Evolutionary conservation across 2,797 vertebrate species (phyloP), one percentile per base, ranked within the genome.

Genomic region (Saxicola maurus): DNA sequence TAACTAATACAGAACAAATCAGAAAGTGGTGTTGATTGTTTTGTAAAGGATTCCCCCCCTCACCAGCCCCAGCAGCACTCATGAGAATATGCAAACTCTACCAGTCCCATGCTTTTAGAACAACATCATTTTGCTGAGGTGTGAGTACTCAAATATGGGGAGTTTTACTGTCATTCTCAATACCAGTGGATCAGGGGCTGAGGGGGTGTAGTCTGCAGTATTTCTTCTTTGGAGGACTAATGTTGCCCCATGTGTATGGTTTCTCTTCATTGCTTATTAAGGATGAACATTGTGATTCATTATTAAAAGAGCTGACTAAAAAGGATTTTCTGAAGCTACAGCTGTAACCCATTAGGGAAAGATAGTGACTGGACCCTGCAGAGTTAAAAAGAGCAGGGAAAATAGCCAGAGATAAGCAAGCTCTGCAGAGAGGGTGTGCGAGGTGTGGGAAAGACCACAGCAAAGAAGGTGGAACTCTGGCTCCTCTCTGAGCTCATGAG

Each of bases 221-320:
- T 69, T 78, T 62, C n/a, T 37, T 53, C 80, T 80, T 71, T 71
- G 42, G 18, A 15, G 45, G 55, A 75, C 3, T 3, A 81, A 81
- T 81, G 20, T 91, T 90, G 64, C 74, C 82, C 83, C 60, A 51
- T 84, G 33, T 82, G 51, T 43, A 49, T 53, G 38, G 17, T 64
- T 90, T 87, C 77, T 89, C 42, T 75, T 91, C 55, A 75, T 17
- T 91, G 74, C 62, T 43, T 12, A 7, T 80, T 73, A 82, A 91
- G 82, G 69, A 48, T 69, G 75, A 83, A 60, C 2, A 0, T 17
- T 52, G 23, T 1, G 6, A 71, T 89, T 82, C 65, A 80, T 92
- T 86, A 80, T 82, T 92, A 51, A 89, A 87, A 67, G 27, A 48
- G 18, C 46, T 80, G 40, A 59, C 56, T 82, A 24, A 59, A 90